phyloP scores from a whole-genome alignment of 2,888 invertebrate species.

The Oxytorus armatus region DNA sequence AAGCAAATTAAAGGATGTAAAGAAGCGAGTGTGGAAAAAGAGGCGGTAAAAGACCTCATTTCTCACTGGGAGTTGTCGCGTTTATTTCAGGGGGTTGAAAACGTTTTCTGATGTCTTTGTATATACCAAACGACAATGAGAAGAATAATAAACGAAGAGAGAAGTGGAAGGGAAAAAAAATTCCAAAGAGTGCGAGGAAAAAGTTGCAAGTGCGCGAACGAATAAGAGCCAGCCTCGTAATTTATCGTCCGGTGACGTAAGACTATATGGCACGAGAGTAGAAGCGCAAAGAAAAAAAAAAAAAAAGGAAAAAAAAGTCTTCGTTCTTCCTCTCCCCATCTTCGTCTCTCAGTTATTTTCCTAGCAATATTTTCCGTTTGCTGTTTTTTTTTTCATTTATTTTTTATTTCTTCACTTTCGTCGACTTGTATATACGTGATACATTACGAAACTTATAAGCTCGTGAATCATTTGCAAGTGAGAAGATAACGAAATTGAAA shows the following conservation, averaged over 20 bases:
- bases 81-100: slow-evolving; percentile 7
- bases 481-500: not conserved
- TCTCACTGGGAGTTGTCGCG: slow-evolving; percentile 14
- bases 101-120: slow-evolving; percentile 15
- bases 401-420: too few relatives aligned
- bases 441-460: too few relatives aligned
- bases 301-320: too few relatives aligned
- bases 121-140: slow-evolving; percentile 14
- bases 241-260: slow-evolving; percentile 45
- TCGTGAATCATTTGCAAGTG: slow-evolving; percentile 10
- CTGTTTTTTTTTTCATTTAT: too few relatives aligned
- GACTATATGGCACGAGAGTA: not conserved
- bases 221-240: slow-evolving; percentile 26
- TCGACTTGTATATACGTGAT: not conserved
- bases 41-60: slow-evolving; percentile 7
- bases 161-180: not conserved
- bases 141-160: slow-evolving; percentile 14
- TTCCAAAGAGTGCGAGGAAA: not conserved
- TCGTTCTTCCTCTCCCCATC: not conserved
- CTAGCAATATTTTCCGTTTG: slow-evolving; percentile 24
- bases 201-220: slow-evolving; percentile 24
- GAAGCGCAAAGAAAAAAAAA: slow-evolving; percentile 1
- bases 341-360: not conserved
- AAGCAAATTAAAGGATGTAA: not conserved
- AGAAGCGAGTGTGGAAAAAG: not conserved